Evolutionary conservation across 1,140 invertebrate species (phyloP).

Genomic region (Zaprionus ornatus): DNA sequence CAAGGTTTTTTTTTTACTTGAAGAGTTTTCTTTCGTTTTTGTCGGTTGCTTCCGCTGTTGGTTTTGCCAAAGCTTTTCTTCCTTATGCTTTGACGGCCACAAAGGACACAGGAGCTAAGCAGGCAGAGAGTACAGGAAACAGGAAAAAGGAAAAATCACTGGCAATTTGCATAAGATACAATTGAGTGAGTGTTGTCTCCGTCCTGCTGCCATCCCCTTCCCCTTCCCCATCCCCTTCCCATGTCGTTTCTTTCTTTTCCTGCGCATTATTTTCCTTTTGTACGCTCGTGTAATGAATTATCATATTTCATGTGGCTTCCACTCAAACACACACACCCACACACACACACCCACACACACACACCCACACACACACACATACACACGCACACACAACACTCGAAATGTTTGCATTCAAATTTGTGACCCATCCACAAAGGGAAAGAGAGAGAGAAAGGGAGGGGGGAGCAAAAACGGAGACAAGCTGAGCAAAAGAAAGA

Average conservation of each 20-base stretch:
- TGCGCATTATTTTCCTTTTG: conserved; percentile 56
- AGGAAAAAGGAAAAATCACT: conserved; percentile 77
- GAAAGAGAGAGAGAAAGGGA: neutral
- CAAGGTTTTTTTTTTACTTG: neutral
- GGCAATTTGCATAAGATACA: conserved; percentile 82
- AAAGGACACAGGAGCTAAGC: conserved; percentile 41
- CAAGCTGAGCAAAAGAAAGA: neutral
- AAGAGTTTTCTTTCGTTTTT: neutral
- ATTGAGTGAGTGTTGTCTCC: conserved; percentile 77
- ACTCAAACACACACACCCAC: conserved; percentile 37
- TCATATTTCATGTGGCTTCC: conserved; percentile 77
- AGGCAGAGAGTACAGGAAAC: conserved; percentile 51
- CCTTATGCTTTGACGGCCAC: conserved; percentile 40
- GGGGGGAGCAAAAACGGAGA: neutral
- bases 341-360: no score
- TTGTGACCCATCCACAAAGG: conserved; percentile 46
- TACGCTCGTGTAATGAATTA: conserved; percentile 78
- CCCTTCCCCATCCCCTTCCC: neutral
- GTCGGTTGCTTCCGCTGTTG: conserved; percentile 18
- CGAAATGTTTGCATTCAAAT: conserved; percentile 70
- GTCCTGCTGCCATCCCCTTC: conserved; percentile 5
- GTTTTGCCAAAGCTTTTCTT: conserved; percentile 34
- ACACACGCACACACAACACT: conserved; percentile 25
- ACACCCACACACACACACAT: conserved; percentile 33
- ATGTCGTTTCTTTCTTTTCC: conserved; percentile 24